Conservation (phyloP, 2,113 vertebrate genomes). For the Nyctereutes procyonoides region DNA sequence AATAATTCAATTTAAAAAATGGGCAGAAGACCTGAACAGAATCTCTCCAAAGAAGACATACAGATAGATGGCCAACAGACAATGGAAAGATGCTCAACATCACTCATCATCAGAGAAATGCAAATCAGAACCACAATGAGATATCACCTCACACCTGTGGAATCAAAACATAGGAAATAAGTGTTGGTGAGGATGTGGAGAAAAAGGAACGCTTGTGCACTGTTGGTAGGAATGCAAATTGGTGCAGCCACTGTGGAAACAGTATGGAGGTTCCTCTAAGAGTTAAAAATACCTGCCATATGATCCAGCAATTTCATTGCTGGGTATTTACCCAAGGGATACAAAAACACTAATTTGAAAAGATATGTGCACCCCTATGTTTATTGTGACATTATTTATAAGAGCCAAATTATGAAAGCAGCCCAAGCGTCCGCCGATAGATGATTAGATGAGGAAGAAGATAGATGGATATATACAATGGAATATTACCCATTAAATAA, state of each 20-base stretch:
- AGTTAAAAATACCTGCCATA: neutral
- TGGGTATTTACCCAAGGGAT: neutral
- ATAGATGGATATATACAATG: neutral
- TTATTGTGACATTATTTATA: neutral
- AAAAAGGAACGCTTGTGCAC: neutral
- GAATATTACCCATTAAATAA: neutral
- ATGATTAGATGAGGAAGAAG: neutral
- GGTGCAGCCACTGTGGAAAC: neutral
- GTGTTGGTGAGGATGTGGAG: neutral
- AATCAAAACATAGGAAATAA: neutral
- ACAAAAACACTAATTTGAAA: neutral
- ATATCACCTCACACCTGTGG: neutral
- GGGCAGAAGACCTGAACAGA: neutral
- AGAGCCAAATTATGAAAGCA: neutral
- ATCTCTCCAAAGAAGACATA: neutral
- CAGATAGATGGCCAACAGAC: neutral
- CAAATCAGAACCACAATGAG: neutral
- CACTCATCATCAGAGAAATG: neutral
- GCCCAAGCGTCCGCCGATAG: neutral
- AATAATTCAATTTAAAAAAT: neutral
- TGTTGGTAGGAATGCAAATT: neutral
- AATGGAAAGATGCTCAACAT: neutral
- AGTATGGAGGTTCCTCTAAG: neutral
- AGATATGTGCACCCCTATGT: neutral
- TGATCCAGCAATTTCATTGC: neutral